Evolutionary conservation across 2,113 vertebrate genomes (phyloP), one percentile per base, ranked within the genome.

Genomic region (Cyphomyrus plagiostoma): DNA sequence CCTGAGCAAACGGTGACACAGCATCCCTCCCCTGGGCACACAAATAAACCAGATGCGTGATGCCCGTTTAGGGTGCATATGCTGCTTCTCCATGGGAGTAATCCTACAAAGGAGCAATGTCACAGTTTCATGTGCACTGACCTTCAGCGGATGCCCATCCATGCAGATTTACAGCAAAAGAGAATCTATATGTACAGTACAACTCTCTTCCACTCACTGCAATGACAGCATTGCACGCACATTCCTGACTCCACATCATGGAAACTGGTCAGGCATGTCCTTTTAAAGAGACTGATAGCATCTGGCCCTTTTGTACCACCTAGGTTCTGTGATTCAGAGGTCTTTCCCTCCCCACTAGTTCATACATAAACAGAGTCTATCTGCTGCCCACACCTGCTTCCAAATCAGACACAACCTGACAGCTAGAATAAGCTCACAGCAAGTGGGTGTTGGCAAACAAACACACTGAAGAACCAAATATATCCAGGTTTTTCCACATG

Each of bases 381-480:
- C 87, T 88, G 52, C 86, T 88, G 56, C 53, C 87, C 87, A 66
- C 87, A 88, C 87, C 87, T 88, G 87, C 87, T 88, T 80, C 87
- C 58, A 58, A 58, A 88, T 88, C 35, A 88, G 52, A 88, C 30
- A 45, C 35, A 62, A 30, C 87, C 87, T 62, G 87, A 88, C 87
- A 88, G 87, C 49, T 53, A 87, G 86, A 87, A 87, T 87, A 87
- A 87, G 86, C 86, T 56, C 86, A 53, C 86, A 87, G 50, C 50
- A 39, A 53, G 86, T 87, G 50, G 86, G 86, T 53, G 86, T 87
- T 87, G 49, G 49, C 87, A 66, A 58, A 88, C 21, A 50, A 88
- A 88, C 87, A 42, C 53, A 88, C 23, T 45, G 46, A 46, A 48
- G 49, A 30, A 86, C 48, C 26, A 48, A 50, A 86, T 86, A 52